Conservation (phyloP, 2,888 invertebrate genomes). For the Ornithoptera alexandrae region DNA sequence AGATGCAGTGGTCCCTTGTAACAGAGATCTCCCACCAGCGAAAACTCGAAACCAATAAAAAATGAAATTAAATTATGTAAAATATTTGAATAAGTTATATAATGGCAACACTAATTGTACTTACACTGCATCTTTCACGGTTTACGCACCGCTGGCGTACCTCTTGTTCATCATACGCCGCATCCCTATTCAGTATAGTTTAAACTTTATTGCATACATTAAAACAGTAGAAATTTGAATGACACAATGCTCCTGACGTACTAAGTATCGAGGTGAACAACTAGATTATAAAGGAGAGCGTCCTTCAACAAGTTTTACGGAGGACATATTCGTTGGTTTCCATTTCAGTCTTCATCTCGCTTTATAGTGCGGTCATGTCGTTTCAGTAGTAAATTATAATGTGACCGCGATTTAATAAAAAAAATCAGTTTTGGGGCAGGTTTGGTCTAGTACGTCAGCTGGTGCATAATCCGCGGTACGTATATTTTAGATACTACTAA, state of each 20-base stretch:
- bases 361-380: slow-evolving; percentile 47
- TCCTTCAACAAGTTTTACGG: slow-evolving; percentile 65
- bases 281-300: slow-evolving; percentile 66
- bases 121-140: slow-evolving; percentile 54
- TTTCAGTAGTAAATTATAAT: slow-evolving; percentile 33
- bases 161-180: slow-evolving; percentile 60
- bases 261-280: slow-evolving; percentile 63
- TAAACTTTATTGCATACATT: slow-evolving; percentile 40
- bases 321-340: slow-evolving; percentile 63
- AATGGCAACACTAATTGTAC: slow-evolving; percentile 29
- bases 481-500: not conserved
- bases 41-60: too few relatives aligned
- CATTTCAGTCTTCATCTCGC: slow-evolving; percentile 61
- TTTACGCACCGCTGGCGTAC: slow-evolving; percentile 68
- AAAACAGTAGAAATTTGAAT: slow-evolving; percentile 29
- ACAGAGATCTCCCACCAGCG: too few relatives aligned
- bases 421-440: not conserved
- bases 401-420: slow-evolving; percentile 1
- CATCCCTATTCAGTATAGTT: slow-evolving; percentile 38
- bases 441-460: not conserved
- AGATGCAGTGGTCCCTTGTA: too few relatives aligned
- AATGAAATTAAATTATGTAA: slow-evolving; percentile 8
- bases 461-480: not conserved
- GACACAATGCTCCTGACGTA: slow-evolving; percentile 24
- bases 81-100: slow-evolving; percentile 31